These are phyloP conservation scores for Periplaneta americana DNA, from an alignment of 1,140 invertebrate species.

Conservation along the genomic window DNA sequence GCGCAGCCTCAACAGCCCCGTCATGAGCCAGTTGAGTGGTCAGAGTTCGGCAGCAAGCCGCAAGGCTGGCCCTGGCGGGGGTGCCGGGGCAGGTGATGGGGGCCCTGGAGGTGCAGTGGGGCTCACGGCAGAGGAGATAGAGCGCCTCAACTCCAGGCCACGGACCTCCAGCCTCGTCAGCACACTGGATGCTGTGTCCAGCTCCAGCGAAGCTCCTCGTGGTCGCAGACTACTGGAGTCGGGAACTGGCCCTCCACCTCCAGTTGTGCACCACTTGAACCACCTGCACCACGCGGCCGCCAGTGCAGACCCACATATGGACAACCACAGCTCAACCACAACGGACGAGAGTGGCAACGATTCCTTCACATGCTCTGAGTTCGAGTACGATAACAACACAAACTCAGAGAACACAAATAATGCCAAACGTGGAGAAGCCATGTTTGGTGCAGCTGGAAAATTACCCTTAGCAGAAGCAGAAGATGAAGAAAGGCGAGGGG, in stretches of 20 bases:
- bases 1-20: conserved; percentile 81
- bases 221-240: conserved; percentile 35
- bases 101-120: conserved; percentile 53
- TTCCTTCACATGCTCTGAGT: conserved; percentile 96
- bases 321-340: conserved; percentile 68
- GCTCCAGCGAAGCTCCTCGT: conserved; percentile 76
- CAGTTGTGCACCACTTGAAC: conserved; percentile 42
- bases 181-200: conserved; percentile 87
- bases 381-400: conserved; percentile 91
- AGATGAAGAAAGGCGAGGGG: conserved; percentile 51
- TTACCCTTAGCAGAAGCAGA: conserved; percentile 64
- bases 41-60: conserved; percentile 72
- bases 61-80: conserved; percentile 44
- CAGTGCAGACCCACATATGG: conserved; percentile 46
- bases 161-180: conserved; percentile 84
- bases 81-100: conserved; percentile 34
- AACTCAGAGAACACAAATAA: conserved; percentile 36
- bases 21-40: conserved; percentile 82
- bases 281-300: conserved; percentile 38
- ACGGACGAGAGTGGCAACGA: conserved; percentile 95
- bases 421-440: conserved; percentile 21
- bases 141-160: conserved; percentile 80
- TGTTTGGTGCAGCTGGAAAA: conserved; percentile 51
- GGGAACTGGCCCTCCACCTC: conserved; percentile 41
- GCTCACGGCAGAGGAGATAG: conserved; percentile 87